Base-by-base conservation (phyloP, 2,797 vertebrate species). In the Potorous gilbertii region DNA sequence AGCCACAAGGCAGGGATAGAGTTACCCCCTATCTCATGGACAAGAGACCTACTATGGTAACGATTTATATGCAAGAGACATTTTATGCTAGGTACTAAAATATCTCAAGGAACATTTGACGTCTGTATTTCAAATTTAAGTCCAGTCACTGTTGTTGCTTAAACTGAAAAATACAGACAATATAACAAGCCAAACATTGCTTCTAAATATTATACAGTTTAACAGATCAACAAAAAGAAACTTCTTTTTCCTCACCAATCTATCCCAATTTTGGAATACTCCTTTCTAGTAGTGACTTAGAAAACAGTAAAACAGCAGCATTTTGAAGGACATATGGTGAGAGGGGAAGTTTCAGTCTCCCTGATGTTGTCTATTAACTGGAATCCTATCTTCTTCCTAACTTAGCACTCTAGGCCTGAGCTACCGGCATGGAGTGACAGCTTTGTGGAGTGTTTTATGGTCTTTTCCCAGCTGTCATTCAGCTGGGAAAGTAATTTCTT, bases 141-240 rank as follows among this genome's bases (percentile, higher is more conserved):
- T 55, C 56, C 90, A 74, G 57, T 81, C 50, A 57, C 54, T 95
- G 46, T 66, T 90, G 91, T 56, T 29, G 0, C 29, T 28, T 34
- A 56, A 87, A 92, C 87, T 92, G 93, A 94, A 95, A 91, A 52
- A 87, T 87, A 21, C 0, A 24, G 29, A 97, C 59, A 34, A 93
- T 94, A 87, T 34, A 34, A 34, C 74, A 40, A 12, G 28, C 27
- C 54, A 87, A 90, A 57, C 29, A 93, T 14, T n/a, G 55, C 62
- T 91, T 93, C 18, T 62, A 59, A 91, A 74, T 46, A 91, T 92
- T 92, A 94, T 29, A 95, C 24, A 91, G 94, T 54, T 94, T 55
- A 94, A 57, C 52, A 96, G 50, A 94, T 89, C 50, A 87, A 66
- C 29, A 29, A 46, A 56, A 92, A 94, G 10, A 46, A 92, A 55